phyloP scores from a whole-genome alignment of 2,888 invertebrate genomes.

The Leptopilina myrica region DNA sequence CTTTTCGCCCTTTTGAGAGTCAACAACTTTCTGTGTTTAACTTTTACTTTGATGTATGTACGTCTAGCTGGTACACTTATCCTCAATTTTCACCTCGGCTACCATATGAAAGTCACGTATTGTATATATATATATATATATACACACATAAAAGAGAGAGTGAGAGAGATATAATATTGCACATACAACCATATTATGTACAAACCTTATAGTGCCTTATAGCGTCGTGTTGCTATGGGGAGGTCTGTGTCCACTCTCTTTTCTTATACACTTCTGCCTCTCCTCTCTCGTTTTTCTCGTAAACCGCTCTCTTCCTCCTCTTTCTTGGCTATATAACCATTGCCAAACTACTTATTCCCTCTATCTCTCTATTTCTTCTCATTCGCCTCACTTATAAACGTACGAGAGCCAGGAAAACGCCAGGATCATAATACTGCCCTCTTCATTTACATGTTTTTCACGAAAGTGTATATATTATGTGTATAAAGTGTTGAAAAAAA shows the following conservation, averaged over 20 bases:
- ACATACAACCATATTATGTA: constrained; percentile 27
- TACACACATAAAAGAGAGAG: too few species aligned
- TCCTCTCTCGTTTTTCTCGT: constrained; percentile 43
- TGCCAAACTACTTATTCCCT: constrained; percentile 22
- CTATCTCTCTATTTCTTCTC: constrained; percentile 42
- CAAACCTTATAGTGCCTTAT: constrained; percentile 45
- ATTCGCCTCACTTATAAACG: neutral
- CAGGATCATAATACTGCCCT: neutral
- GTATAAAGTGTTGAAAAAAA: too few species aligned
- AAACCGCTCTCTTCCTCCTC: constrained; percentile 33
- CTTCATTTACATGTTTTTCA: too few species aligned
- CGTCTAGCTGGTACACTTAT: neutral
- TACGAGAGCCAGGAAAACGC: neutral
- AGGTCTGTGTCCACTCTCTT: constrained; percentile 49
- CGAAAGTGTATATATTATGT: too few species aligned
- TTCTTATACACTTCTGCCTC: constrained; percentile 8
- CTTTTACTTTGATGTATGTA: neutral
- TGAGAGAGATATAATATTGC: neutral
- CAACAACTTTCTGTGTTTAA: neutral
- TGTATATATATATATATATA: too few species aligned
- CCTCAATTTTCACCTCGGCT: constrained; percentile 8
- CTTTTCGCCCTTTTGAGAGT: too few species aligned
- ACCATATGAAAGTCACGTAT: constrained; percentile 7
- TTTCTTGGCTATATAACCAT: constrained; percentile 43
- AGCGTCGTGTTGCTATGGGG: constrained; percentile 62